phyloP scores from a whole-genome alignment of 2,113 vertebrate species.

The Cheilinus undulatus region DNA sequence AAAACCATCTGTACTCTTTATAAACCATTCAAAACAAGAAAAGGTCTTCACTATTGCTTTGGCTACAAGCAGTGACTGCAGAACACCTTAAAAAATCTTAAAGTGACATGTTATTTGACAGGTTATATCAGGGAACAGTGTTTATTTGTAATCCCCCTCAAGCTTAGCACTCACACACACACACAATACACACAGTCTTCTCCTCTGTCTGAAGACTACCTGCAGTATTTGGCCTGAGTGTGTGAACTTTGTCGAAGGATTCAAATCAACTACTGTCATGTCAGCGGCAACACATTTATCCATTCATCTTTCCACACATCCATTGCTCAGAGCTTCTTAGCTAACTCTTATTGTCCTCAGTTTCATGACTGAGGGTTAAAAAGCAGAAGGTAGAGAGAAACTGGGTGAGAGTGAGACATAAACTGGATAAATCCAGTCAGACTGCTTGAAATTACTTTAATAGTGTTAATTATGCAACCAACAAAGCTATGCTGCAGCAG shows the following conservation, averaged over 20 bases:
- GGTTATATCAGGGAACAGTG: neutral
- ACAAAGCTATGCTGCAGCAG: neutral
- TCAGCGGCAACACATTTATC: conserved; percentile 27
- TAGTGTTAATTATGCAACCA: neutral
- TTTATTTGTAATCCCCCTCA: neutral
- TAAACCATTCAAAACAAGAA: too few relatives aligned
- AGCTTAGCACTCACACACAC: too few relatives aligned
- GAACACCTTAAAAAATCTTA: neutral
- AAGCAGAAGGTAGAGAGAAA: neutral
- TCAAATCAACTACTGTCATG: conserved; percentile 22
- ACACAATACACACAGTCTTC: conserved; percentile 9
- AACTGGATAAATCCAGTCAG: neutral
- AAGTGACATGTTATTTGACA: neutral
- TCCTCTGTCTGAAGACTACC: conserved; percentile 51
- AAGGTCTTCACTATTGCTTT: too few relatives aligned
- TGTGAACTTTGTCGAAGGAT: conserved; percentile 63
- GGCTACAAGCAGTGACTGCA: neutral
- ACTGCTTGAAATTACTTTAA: neutral
- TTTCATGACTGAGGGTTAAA: neutral
- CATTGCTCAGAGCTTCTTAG: neutral
- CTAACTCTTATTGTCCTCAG: neutral
- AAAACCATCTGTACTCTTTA: too few relatives aligned
- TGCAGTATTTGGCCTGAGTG: conserved; percentile 72
- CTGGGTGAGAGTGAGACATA: neutral
- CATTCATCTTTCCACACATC: conserved; percentile 28